phyloP scores from a whole-genome alignment of 2,888 invertebrate species.

The Trimorus sp. region DNA sequence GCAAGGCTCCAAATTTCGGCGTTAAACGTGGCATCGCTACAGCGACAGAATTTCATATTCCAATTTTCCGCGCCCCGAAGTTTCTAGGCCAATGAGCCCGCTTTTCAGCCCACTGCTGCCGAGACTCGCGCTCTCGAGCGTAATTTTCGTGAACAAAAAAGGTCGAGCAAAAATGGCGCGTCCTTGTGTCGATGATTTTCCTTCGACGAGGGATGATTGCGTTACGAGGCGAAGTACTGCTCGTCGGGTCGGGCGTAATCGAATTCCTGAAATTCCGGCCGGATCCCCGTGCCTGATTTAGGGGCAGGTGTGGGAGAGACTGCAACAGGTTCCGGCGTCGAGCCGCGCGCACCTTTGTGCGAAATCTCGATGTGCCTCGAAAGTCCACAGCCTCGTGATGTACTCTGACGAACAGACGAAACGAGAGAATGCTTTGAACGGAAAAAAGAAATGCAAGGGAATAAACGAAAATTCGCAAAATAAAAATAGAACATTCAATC shows the following conservation, averaged over 20 bases:
- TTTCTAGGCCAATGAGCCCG: too few relatives aligned
- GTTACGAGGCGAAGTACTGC: neutral
- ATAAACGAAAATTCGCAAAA: too few relatives aligned
- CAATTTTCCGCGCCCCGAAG: too few relatives aligned
- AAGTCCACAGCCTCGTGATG: conserved; percentile 39
- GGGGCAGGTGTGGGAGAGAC: conserved; percentile 60
- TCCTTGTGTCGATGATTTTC: conserved; percentile 4
- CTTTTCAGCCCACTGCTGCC: too few relatives aligned
- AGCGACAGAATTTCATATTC: too few relatives aligned
- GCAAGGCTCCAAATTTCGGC: conserved; percentile 28
- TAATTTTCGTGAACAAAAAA: too few relatives aligned
- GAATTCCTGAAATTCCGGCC: conserved; percentile 55
- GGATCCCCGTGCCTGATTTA: conserved; percentile 55
- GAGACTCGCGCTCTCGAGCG: too few relatives aligned
- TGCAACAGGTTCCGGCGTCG: conserved; percentile 61
- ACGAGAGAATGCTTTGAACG: too few relatives aligned
- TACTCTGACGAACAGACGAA: conserved; percentile 13
- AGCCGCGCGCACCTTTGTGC: conserved; percentile 50
- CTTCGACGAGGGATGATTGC: conserved; percentile 30
- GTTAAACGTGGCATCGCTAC: too few relatives aligned
- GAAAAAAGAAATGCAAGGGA: too few relatives aligned
- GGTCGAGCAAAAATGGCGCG: too few relatives aligned
- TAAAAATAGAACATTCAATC: too few relatives aligned
- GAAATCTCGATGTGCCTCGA: conserved; percentile 42
- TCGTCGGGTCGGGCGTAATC: conserved; percentile 35